Conservation (phyloP, 2,888 invertebrate species). For the Bibio marci region DNA sequence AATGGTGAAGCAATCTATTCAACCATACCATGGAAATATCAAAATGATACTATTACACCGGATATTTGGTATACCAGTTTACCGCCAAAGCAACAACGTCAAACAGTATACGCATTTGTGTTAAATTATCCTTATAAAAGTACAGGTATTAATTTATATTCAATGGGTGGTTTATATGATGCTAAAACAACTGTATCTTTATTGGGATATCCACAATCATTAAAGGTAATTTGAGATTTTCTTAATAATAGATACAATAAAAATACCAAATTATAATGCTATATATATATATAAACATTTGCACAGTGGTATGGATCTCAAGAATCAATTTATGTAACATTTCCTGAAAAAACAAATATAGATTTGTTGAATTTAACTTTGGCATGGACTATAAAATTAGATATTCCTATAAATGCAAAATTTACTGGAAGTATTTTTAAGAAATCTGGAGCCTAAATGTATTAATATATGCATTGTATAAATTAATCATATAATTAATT, state of each 20-base stretch:
- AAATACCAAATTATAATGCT: too few species aligned
- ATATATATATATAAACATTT: conserved; percentile 4
- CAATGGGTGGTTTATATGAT: conserved; percentile 22
- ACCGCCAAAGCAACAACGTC: neutral
- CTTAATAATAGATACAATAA: too few species aligned
- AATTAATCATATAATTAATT: too few species aligned
- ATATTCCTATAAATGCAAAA: conserved; percentile 13
- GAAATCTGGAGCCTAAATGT: too few species aligned
- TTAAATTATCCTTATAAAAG: conserved; percentile 50
- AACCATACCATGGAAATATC: conserved; percentile 57
- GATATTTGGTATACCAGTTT: conserved; percentile 54
- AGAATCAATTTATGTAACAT: conserved; percentile 17
- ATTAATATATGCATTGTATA: too few species aligned
- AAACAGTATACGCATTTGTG: conserved; percentile 44
- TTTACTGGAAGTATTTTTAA: too few species aligned
- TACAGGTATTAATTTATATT: conserved; percentile 31
- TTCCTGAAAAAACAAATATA: conserved; percentile 23
- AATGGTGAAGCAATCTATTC: conserved; percentile 81
- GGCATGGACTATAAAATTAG: conserved; percentile 27
- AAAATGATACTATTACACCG: conserved; percentile 60
- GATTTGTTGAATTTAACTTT: conserved; percentile 23
- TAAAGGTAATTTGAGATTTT: too few species aligned
- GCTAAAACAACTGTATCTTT: conserved; percentile 27
- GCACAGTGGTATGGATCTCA: conserved; percentile 18
- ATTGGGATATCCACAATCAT: conserved; percentile 33